These are phyloP conservation scores for Saxidomus purpurata DNA, from an alignment of 1,140 invertebrate genomes.

Conservation along the genomic window DNA sequence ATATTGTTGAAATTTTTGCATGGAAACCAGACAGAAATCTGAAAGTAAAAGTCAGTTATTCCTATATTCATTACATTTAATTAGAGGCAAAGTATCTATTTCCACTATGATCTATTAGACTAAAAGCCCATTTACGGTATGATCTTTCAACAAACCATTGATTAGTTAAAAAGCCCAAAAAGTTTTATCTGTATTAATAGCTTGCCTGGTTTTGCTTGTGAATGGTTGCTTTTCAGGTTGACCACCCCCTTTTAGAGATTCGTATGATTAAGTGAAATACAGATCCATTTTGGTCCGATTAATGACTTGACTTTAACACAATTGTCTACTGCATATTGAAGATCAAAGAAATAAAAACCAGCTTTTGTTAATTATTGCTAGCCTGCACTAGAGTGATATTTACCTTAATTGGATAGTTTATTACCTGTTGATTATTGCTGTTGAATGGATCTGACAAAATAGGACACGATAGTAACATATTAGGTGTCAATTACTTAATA, in stretches of 20 bases:
- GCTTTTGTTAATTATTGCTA: neutral
- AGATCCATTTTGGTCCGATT: neutral
- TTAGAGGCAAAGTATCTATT: too few species aligned
- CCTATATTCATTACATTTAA: too few species aligned
- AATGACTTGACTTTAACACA: neutral
- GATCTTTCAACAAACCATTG: too few species aligned
- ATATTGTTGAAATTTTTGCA: too few species aligned
- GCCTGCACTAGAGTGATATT: neutral
- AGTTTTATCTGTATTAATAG: too few species aligned
- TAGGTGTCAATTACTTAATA: neutral
- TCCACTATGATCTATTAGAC: too few species aligned
- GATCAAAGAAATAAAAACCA: neutral
- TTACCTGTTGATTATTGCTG: neutral
- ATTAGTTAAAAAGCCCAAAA: too few species aligned
- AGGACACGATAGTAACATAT: neutral
- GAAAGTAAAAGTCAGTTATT: too few species aligned
- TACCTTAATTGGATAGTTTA: constrained; percentile 6
- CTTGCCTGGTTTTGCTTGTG: too few species aligned
- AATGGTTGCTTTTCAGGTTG: neutral
- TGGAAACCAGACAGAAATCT: too few species aligned
- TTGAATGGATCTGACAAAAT: neutral
- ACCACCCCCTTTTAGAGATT: neutral
- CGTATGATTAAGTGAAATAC: neutral
- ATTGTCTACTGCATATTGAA: too few species aligned
- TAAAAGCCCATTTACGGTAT: too few species aligned